phyloP scores from a whole-genome alignment of 2,113 vertebrate genomes.

The Morphnarchus princeps region DNA sequence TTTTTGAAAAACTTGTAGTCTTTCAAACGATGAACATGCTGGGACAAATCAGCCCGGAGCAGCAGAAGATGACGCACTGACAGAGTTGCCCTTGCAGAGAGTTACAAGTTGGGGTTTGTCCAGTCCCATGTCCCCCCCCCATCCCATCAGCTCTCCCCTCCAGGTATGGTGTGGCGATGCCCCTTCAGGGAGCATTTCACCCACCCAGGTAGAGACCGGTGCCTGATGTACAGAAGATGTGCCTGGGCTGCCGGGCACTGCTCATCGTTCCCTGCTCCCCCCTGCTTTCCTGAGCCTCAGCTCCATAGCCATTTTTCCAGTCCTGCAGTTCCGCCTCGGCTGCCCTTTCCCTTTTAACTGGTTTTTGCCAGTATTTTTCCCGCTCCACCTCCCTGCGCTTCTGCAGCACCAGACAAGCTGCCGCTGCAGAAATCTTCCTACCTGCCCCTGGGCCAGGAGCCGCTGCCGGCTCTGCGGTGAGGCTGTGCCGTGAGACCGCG shows the following conservation, averaged over 20 bases:
- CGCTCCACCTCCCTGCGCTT: background rate
- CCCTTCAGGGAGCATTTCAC: background rate
- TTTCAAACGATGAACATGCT: rapidly evolving
- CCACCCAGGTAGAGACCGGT: rapidly evolving
- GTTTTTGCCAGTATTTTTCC: background rate
- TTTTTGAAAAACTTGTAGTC: background rate
- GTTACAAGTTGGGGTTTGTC: background rate
- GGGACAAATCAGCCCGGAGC: background rate
- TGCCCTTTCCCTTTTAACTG: background rate
- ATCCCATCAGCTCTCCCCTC: background rate
- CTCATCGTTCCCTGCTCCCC: background rate
- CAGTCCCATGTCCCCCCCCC: background rate
- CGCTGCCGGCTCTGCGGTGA: background rate
- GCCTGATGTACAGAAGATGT: rapidly evolving
- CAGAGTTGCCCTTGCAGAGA: background rate
- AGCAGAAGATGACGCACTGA: rapidly evolving
- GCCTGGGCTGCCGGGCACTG: background rate
- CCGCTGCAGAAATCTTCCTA: background rate
- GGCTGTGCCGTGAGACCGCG: rapidly evolving
- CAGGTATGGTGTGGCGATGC: rapidly evolving
- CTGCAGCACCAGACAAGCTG: background rate
- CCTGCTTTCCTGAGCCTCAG: rapidly evolving
- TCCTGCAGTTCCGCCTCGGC: background rate
- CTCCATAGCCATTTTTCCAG: background rate
- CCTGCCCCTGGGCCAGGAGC: background rate